Conservation (phyloP, 2,888 invertebrate species). For the Schrankia costaestrigalis region DNA sequence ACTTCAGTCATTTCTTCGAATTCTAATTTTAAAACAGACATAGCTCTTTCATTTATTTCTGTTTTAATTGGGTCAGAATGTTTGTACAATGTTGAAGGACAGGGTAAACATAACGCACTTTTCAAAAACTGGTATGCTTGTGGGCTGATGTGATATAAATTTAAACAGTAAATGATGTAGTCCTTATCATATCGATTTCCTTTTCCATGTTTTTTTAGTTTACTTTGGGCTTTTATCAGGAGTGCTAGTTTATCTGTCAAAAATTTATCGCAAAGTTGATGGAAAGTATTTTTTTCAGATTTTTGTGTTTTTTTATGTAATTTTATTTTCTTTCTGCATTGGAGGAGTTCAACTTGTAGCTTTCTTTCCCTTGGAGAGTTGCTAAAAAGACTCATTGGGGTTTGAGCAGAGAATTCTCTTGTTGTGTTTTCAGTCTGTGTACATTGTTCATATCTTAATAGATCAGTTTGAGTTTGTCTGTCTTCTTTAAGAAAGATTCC, state of each 20-base stretch:
- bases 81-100: too few relatives aligned
- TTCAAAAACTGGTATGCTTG: too few relatives aligned
- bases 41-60: too few relatives aligned
- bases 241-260: constrained; percentile 9
- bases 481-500: constrained; percentile 7
- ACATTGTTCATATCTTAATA: constrained; percentile 5
- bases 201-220: constrained; percentile 9
- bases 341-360: constrained; percentile 11
- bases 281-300: constrained; percentile 11
- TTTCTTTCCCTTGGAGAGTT: constrained; percentile 20
- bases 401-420: neutral
- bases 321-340: constrained; percentile 10
- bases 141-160: too few relatives aligned
- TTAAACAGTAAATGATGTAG: constrained; percentile 16
- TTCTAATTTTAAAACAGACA: too few relatives aligned
- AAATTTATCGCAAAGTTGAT: constrained; percentile 13
- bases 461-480: constrained; percentile 12
- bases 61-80: too few relatives aligned
- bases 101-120: too few relatives aligned
- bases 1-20: too few relatives aligned
- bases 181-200: constrained; percentile 16
- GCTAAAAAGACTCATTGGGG: neutral
- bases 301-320: constrained; percentile 3
- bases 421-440: neutral
- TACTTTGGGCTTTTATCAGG: constrained; percentile 15